These are phyloP conservation scores for Plotosus lineatus DNA, from an alignment of 2,113 vertebrate genomes.

Conservation along the genomic window DNA sequence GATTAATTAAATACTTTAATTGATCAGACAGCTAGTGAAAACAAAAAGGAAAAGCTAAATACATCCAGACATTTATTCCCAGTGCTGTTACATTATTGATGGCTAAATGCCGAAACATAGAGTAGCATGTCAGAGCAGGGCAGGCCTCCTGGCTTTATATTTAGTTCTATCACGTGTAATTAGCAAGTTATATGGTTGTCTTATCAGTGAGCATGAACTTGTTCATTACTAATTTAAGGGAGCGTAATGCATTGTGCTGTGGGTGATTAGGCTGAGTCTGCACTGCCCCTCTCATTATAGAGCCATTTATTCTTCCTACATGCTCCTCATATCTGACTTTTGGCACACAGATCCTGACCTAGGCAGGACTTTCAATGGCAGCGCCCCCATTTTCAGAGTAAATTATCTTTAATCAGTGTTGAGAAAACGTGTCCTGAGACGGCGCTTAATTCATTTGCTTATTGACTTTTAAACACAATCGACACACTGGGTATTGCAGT, in stretches of 20 bases:
- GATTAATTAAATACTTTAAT: background rate
- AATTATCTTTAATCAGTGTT: constrained; percentile 31
- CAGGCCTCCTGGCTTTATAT: background rate
- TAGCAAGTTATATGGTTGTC: constrained; percentile 26
- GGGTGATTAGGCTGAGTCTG: constrained; percentile 35
- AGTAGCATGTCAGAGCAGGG: background rate
- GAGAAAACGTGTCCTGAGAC: constrained; percentile 14
- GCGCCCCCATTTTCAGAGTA: constrained; percentile 1
- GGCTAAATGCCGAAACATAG: background rate
- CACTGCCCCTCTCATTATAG: constrained; percentile 38
- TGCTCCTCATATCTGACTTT: constrained; percentile 14
- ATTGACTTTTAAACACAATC: constrained; percentile 40
- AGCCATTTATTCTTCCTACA: constrained; percentile 24
- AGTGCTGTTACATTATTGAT: background rate
- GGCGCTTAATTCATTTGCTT: constrained; percentile 24
- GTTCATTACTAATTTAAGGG: constrained; percentile 44
- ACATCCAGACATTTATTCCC: background rate
- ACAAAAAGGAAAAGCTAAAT: background rate
- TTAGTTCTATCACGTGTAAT: constrained; percentile 17
- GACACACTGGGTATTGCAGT: constrained; percentile 18
- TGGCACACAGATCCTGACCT: constrained; percentile 8
- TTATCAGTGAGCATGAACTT: constrained; percentile 28
- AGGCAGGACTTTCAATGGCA: background rate
- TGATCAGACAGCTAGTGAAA: background rate
- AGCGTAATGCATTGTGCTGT: constrained; percentile 31